phyloP scores from a whole-genome alignment of 1,140 invertebrate genomes.

The Apocrypta bakeri region DNA sequence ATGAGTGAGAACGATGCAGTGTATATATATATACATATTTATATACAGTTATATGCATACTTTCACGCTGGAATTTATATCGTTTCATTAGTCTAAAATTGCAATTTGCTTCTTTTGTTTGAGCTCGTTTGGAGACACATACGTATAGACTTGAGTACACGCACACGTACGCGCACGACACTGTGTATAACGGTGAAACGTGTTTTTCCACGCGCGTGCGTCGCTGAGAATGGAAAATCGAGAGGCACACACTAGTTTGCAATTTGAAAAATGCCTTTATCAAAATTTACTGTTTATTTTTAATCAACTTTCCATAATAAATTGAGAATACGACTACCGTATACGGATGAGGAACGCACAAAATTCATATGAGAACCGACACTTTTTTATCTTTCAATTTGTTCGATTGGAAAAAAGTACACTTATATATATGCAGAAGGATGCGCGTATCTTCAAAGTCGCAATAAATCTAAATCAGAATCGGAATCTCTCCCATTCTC shows the following conservation, averaged over 20 bases:
- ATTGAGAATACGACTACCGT: background rate
- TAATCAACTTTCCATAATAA: background rate
- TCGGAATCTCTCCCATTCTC: slow-evolving; percentile 2
- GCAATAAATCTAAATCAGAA: slow-evolving; percentile 21
- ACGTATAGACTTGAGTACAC: too few relatives aligned
- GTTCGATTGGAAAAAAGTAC: background rate
- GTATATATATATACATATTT: background rate
- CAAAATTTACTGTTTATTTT: background rate
- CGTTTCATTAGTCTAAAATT: slow-evolving; percentile 38
- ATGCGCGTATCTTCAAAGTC: slow-evolving; percentile 10
- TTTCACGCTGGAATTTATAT: slow-evolving; percentile 39
- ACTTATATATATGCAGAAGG: background rate
- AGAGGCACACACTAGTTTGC: too few relatives aligned
- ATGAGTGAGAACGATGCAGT: slow-evolving; percentile 26
- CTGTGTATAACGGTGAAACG: background rate
- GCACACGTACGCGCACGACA: too few relatives aligned
- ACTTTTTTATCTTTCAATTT: slow-evolving; percentile 13
- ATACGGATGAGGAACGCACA: too few relatives aligned
- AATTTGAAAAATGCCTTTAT: background rate
- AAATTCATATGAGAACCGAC: too few relatives aligned
- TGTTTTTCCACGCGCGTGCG: background rate
- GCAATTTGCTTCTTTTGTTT: slow-evolving; percentile 60
- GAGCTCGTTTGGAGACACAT: slow-evolving; percentile 41
- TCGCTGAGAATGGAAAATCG: background rate
- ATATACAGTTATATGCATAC: background rate